Evolutionary conservation across 2,888 invertebrate genomes (phyloP), one percentile per base, ranked within the genome.

Genomic region (Allacma fusca): DNA sequence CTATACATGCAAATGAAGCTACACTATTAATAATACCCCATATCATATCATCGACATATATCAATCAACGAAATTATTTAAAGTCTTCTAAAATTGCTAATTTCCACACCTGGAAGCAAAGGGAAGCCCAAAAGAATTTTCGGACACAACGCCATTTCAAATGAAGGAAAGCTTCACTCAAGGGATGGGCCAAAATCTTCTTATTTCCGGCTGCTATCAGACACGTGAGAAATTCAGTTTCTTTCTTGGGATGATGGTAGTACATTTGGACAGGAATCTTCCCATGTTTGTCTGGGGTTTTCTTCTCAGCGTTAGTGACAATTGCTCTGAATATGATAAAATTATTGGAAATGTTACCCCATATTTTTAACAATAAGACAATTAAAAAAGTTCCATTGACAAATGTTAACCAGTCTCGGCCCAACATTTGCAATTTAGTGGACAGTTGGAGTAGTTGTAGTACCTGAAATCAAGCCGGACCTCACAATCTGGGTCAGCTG

Each of bases 131-230:
- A 85, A 95, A 95, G 85, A 94, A 95, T 87, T 94, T 94, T 34
- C 94, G 90, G 82, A 95, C 94, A 86, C 95, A 94, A 85, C 94
- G 93, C 95, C 95, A 95, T 86, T 95, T 95, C 73, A 95, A 90
- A 85, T 94, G 92, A 0, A 95, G 88, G 85, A 95, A 95, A 0
- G 95, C 94, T 12, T 95, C 94, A 86, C 95, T 95, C 4, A 95
- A 87, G 0, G 95, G 95, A 88, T 95, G 95, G 74, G 94, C 89
- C 1, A 95, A 87, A 57, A 95, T 92, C 86, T 94, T 93, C 85
- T 95, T 95, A 85, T 95, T 95, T 0, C 95, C 94, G 86, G 94
- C 94, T 83, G 94, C 94, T 0, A 95, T 93, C 82, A 95, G 93
- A 0, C 94, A 94, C 83, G 94, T 94, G 79, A 95, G 88, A 85